These are phyloP conservation scores for Cyprinodon brontotheroides DNA, from an alignment of 2,113 vertebrate species.

Conservation along the genomic window DNA sequence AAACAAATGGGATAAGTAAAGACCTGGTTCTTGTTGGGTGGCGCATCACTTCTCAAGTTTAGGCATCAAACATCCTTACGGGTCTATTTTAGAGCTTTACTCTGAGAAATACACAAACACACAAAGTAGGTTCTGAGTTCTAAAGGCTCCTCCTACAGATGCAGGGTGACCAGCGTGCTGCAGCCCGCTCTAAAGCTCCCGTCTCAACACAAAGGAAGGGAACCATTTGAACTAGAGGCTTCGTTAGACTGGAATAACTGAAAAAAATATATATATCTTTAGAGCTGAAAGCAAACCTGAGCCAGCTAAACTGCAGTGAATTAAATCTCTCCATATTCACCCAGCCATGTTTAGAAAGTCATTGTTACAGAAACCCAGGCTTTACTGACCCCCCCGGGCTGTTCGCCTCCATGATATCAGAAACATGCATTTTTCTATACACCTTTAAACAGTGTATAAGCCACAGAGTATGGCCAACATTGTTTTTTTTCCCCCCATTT, in stretches of 20 bases:
- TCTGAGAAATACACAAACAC: constrained; percentile 16
- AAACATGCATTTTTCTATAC: too few species aligned
- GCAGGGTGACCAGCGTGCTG: constrained; percentile 31
- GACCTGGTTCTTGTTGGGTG: constrained; percentile 64
- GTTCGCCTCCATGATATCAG: too few species aligned
- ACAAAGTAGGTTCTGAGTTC: constrained; percentile 1
- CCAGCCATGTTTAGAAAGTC: too few species aligned
- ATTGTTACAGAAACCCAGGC: too few species aligned
- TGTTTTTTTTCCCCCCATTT: too few species aligned
- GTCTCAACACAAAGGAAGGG: constrained; percentile 4
- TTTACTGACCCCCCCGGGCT: too few species aligned
- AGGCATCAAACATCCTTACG: constrained; percentile 28
- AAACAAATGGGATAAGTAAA: constrained; percentile 81
- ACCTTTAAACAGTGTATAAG: too few species aligned
- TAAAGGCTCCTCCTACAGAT: constrained; percentile 22
- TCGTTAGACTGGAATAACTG: neutral
- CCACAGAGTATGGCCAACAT: too few species aligned
- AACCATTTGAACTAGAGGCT: constrained; percentile 7
- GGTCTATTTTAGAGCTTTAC: constrained; percentile 6
- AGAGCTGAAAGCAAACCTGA: constrained; percentile 5
- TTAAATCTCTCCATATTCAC: neutral
- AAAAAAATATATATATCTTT: neutral
- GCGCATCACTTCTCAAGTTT: constrained; percentile 66
- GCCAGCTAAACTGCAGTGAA: neutral
- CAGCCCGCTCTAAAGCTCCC: constrained; percentile 5